Evolutionary conservation across 2,888 invertebrate species (phyloP).

Genomic region (Plusia festucae): DNA sequence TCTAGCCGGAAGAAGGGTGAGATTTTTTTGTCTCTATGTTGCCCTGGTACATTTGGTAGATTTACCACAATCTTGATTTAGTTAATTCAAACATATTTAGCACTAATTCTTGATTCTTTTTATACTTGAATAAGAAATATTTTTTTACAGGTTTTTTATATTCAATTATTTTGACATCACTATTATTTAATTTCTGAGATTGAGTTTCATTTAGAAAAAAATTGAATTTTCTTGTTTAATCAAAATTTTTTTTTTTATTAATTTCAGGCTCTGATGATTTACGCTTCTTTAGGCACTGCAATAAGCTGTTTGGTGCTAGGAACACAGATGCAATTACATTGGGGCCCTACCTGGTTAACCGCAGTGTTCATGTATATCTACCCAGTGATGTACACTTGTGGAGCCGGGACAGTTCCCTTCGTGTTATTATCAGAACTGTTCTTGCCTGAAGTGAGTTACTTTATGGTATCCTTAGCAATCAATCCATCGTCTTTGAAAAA

Average conservation of each 20-base stretch:
- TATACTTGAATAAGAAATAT: no score
- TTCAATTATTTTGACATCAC: no score
- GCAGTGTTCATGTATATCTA: constrained; percentile 69
- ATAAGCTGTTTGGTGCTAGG: constrained; percentile 71
- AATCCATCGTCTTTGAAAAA: no score
- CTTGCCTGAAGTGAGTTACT: constrained; percentile 70
- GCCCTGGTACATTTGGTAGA: constrained; percentile 38
- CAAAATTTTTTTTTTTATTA: neutral
- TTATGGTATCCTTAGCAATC: neutral
- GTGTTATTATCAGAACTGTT: constrained; percentile 74
- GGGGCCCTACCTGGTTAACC: constrained; percentile 72
- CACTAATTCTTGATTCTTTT: no score
- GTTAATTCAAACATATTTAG: no score
- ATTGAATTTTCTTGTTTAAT: neutral
- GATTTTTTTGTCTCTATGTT: constrained; percentile 39
- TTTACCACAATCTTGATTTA: no score
- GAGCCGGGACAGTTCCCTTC: constrained; percentile 74
- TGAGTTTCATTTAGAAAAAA: no score
- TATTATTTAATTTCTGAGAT: no score
- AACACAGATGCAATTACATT: constrained; percentile 70
- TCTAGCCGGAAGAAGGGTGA: constrained; percentile 74
- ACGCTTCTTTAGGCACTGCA: constrained; percentile 61
- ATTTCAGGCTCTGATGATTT: constrained; percentile 66
- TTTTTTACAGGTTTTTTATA: no score
- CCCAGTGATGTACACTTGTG: constrained; percentile 64